phyloP scores from a whole-genome alignment of 2,113 vertebrate genomes.

The Catharus minimus region DNA sequence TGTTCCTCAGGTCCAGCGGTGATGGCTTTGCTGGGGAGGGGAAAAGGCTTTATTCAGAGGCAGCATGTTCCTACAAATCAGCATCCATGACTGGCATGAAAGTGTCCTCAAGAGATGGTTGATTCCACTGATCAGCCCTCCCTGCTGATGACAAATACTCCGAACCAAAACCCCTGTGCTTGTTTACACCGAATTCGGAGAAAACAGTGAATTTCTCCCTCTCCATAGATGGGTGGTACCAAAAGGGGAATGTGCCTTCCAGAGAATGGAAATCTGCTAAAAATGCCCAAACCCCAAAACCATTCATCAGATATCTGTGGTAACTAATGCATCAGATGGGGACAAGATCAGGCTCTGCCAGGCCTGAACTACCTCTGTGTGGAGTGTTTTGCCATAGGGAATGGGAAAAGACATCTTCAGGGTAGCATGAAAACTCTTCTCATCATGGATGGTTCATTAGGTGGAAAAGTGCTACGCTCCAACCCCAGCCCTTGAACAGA shows the following conservation, averaged over 20 bases:
- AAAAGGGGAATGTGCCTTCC: not conserved
- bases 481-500: not conserved
- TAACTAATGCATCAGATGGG: not conserved
- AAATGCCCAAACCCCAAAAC: not conserved
- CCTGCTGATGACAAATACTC: not conserved
- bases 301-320: not conserved
- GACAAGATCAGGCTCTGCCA: not conserved
- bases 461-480: rapidly evolving
- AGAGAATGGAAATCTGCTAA: not conserved
- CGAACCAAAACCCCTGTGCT: not conserved
- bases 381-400: not conserved
- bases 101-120: not conserved
- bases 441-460: not conserved
- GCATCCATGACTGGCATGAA: not conserved
- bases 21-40: slow-evolving; percentile 86
- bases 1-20: slow-evolving; percentile 91
- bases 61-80: not conserved
- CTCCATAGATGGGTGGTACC: not conserved
- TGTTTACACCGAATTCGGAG: rapidly evolving
- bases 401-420: not conserved
- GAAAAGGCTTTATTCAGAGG: slow-evolving; percentile 13
- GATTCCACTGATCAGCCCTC: not conserved
- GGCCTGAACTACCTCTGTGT: not conserved
- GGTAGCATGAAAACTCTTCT: not conserved
- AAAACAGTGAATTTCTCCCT: not conserved